A percentile compares a stretch with the other conserved stretches of the same genome.
These are phyloP conservation scores for Edolisoma coerulescens DNA, from an alignment of 2,113 vertebrate genomes.

Conservation along the genomic window DNA sequence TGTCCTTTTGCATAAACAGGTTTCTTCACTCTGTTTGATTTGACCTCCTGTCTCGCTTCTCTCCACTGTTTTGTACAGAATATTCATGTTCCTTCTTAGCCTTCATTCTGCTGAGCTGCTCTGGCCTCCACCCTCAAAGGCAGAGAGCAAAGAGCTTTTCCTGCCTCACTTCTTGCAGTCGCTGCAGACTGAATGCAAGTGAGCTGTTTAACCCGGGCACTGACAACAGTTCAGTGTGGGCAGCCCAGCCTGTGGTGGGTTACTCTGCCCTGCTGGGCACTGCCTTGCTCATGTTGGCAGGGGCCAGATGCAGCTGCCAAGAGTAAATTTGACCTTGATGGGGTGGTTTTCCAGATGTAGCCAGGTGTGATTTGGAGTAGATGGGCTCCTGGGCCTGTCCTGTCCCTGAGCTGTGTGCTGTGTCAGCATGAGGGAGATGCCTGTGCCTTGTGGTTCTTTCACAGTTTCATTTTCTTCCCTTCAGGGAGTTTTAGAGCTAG, in stretches of 20 bases:
- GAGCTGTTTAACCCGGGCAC: not conserved
- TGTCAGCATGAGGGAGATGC: not conserved
- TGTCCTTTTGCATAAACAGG: not conserved
- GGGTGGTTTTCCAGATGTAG: not conserved
- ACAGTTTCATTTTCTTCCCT: not conserved
- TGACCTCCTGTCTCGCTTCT: not conserved
- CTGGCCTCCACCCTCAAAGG: not conserved
- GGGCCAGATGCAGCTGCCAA: not conserved
- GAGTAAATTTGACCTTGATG: not conserved
- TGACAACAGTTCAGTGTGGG: not conserved
- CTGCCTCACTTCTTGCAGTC: not conserved
- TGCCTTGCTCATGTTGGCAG: not conserved
- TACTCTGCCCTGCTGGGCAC: not conserved
- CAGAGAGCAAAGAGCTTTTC: not conserved
- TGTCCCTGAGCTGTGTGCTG: not conserved
- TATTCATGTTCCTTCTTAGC: not conserved
- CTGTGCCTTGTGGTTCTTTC: not conserved
- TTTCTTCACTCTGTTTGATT: not conserved
- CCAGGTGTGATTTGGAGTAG: not conserved
- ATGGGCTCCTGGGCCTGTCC: not conserved
- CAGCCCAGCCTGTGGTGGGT: rapidly evolving
- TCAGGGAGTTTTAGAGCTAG: not conserved
- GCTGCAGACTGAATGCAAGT: not conserved
- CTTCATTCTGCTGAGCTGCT: not conserved
- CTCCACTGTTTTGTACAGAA: not conserved